A percentile compares a stretch with the other conserved stretches of the same genome.
phyloP scores from a whole-genome alignment of 2,113 vertebrate species.

The Nyctereutes procyonoides region DNA sequence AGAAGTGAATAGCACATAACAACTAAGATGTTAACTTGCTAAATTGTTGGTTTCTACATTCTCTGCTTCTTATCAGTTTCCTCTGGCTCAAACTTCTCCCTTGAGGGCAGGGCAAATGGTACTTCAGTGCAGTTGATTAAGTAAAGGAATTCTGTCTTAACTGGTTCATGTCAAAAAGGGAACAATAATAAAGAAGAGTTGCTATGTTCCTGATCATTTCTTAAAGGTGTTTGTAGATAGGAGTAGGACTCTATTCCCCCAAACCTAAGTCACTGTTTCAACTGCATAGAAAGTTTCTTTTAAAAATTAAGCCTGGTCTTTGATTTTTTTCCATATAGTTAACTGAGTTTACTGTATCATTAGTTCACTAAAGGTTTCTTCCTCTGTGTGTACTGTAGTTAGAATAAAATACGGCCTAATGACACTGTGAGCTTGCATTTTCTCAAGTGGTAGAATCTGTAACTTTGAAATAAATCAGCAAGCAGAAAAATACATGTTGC shows the following conservation, averaged over 20 bases:
- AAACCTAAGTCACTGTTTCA: not conserved
- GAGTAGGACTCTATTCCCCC: not conserved
- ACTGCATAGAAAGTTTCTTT: not conserved
- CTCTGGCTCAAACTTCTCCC: not conserved
- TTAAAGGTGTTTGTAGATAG: not conserved
- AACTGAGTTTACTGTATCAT: slow-evolving; percentile 18
- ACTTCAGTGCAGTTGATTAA: not conserved
- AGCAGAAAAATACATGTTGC: not conserved
- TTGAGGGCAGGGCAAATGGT: not conserved
- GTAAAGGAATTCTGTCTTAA: not conserved
- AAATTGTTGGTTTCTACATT: not conserved
- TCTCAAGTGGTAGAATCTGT: not conserved
- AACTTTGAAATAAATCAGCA: slow-evolving; percentile 16
- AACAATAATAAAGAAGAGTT: not conserved
- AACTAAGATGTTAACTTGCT: not conserved
- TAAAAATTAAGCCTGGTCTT: not conserved
- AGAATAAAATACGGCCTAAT: not conserved
- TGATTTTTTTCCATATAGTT: not conserved
- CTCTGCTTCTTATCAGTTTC: slow-evolving; percentile 25
- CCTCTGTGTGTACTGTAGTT: not conserved
- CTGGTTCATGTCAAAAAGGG: not conserved
- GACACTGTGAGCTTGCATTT: not conserved
- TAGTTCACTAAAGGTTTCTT: slow-evolving; percentile 33
- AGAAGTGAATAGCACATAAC: not conserved
- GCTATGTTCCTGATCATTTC: not conserved